Evolutionary conservation across 2,113 vertebrate species (phyloP).

Genomic region (Pterophyllum scalare): DNA sequence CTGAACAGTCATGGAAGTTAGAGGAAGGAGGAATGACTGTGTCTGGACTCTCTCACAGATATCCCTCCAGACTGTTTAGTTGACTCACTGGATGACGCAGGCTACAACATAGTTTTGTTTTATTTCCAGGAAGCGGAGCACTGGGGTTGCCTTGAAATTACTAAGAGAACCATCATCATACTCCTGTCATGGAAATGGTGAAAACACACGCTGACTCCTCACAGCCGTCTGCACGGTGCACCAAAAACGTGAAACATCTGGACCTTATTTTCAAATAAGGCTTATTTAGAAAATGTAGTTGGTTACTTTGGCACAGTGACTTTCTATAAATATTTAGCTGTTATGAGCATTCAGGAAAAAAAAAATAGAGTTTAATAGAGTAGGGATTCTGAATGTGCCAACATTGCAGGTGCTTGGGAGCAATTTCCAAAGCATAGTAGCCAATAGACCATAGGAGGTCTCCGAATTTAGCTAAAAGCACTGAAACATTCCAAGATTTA

Average conservation of each 20-base stretch:
- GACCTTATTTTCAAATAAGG: conserved; percentile 64
- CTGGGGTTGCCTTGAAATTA: conserved; percentile 70
- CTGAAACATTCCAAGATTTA: conserved; percentile 3
- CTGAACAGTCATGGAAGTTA: conserved; percentile 60
- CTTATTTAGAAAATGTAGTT: conserved; percentile 78
- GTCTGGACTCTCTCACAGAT: conserved; percentile 72
- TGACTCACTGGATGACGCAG: conserved; percentile 78
- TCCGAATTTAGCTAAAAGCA: conserved; percentile 1
- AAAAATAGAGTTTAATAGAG: conserved; percentile 49
- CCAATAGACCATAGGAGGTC: conserved; percentile 5
- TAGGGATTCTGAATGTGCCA: conserved; percentile 47
- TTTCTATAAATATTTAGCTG: conserved; percentile 76
- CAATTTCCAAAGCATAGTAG: background rate
- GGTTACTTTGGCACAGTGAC: conserved; percentile 67
- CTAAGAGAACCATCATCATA: conserved; percentile 57
- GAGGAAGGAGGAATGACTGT: conserved; percentile 62
- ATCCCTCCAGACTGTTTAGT: conserved; percentile 72
- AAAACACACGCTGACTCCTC: conserved; percentile 61
- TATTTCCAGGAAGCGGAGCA: conserved; percentile 71
- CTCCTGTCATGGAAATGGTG: conserved; percentile 74
- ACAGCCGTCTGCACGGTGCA: conserved; percentile 30
- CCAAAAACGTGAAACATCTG: conserved; percentile 66
- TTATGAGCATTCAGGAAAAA: conserved; percentile 45
- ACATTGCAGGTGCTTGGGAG: conserved; percentile 63
- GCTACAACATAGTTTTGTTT: conserved; percentile 62